A percentile compares a stretch with the other conserved stretches of the same genome.
Conservation (phyloP, 1,140 invertebrate species). For the Helicoverpa armigera region DNA sequence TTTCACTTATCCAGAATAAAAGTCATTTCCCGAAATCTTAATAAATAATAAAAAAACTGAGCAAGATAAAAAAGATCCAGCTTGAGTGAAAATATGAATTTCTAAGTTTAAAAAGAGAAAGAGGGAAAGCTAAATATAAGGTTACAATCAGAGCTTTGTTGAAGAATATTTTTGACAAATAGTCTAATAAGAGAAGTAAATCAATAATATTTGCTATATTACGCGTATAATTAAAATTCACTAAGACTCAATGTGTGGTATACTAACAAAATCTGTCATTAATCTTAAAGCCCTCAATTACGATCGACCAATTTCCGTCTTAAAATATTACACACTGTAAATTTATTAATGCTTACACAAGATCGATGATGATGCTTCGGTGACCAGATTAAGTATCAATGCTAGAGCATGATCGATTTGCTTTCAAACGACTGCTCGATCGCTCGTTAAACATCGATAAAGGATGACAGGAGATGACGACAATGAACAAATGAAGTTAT, state of each 20-base stretch:
- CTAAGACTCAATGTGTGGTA: neutral
- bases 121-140: no score
- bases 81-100: no score
- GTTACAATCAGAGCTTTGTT: no score
- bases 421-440: constrained; percentile 14
- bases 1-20: no score
- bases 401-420: constrained; percentile 24
- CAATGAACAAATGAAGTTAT: neutral
- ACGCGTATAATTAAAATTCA: neutral
- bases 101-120: no score
- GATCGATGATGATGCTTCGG: constrained; percentile 23
- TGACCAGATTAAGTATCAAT: constrained; percentile 19
- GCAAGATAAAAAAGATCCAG: no score
- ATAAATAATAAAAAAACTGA: no score
- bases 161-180: no score
- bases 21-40: no score
- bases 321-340: constrained; percentile 34
- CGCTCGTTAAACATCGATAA: constrained; percentile 36
- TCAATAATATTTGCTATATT: neutral
- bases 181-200: no score
- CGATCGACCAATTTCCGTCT: constrained; percentile 24
- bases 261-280: constrained; percentile 2
- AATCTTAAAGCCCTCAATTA: constrained; percentile 9
- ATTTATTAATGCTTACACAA: constrained; percentile 32
- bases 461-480: neutral